Conservation (phyloP, 2,888 invertebrate genomes). For the Trichopria drosophilae region DNA sequence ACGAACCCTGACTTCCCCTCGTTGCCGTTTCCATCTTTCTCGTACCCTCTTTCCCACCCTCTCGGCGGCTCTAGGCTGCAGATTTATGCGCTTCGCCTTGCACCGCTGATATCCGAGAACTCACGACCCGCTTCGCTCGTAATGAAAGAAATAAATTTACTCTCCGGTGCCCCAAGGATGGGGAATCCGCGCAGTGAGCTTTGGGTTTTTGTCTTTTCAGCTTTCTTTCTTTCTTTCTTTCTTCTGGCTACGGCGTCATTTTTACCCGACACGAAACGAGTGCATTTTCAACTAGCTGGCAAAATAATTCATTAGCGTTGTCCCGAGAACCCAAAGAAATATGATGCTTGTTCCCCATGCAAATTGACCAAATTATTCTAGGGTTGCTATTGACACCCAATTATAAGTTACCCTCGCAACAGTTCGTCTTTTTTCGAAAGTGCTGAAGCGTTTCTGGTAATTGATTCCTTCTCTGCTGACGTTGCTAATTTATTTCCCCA, state of each 20-base stretch:
- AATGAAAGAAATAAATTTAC: constrained; percentile 60
- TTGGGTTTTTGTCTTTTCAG: neutral
- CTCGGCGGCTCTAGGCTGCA: constrained; percentile 48
- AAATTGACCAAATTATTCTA: too few species aligned
- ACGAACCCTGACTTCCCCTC: constrained; percentile 22
- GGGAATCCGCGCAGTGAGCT: constrained; percentile 25
- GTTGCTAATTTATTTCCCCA: too few species aligned
- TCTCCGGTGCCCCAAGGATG: constrained; percentile 43
- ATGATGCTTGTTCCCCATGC: too few species aligned
- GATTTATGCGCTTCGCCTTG: constrained; percentile 57
- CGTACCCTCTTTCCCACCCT: constrained; percentile 34
- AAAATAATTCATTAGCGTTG: too few species aligned
- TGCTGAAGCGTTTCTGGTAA: too few species aligned
- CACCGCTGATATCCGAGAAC: constrained; percentile 58
- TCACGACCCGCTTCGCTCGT: constrained; percentile 56
- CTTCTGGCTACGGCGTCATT: constrained; percentile 7
- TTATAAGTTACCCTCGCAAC: too few species aligned
- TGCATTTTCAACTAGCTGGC: too few species aligned
- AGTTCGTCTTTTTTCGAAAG: too few species aligned
- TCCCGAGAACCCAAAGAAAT: too few species aligned
- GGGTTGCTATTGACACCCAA: too few species aligned
- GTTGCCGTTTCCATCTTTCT: constrained; percentile 27
- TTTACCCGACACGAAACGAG: too few species aligned
- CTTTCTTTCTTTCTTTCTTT: constrained; percentile 15
- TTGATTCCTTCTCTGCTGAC: neutral